These are phyloP conservation scores for Coleophora deauratella DNA, from an alignment of 2,888 invertebrate species.

Conservation along the genomic window DNA sequence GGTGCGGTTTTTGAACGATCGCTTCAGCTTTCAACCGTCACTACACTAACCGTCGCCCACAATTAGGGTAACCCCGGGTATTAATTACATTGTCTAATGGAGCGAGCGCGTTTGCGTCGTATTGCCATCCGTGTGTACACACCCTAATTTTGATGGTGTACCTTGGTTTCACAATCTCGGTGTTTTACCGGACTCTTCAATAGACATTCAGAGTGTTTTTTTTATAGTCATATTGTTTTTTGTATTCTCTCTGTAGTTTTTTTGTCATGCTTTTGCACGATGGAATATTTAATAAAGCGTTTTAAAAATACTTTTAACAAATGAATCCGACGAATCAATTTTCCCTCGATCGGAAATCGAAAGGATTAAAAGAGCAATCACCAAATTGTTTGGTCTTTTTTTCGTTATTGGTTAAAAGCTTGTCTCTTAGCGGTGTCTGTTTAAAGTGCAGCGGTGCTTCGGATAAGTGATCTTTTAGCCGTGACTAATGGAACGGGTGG, in stretches of 20 bases:
- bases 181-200: too few species aligned
- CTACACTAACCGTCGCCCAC: constrained; percentile 52
- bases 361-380: constrained; percentile 39
- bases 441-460: constrained; percentile 22
- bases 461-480: constrained; percentile 50
- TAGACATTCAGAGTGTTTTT: too few species aligned
- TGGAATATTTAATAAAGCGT: too few species aligned
- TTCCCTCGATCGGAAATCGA: constrained; percentile 27
- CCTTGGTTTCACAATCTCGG: constrained; percentile 2
- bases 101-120: constrained; percentile 47
- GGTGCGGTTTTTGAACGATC: constrained; percentile 54
- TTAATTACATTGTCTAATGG: constrained; percentile 71
- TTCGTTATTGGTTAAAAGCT: constrained; percentile 46
- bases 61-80: constrained; percentile 63
- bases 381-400: constrained; percentile 26
- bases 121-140: constrained; percentile 32
- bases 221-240: too few species aligned
- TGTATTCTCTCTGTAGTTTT: too few species aligned
- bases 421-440: constrained; percentile 36
- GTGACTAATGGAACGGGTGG: constrained; percentile 41
- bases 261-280: too few species aligned
- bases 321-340: constrained; percentile 17
- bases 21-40: constrained; percentile 42
- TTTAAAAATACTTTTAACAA: constrained; percentile 15
- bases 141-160: constrained; percentile 28